These are phyloP conservation scores for Scaptomyza montana DNA, from an alignment of 1,140 invertebrate genomes.

Conservation along the genomic window DNA sequence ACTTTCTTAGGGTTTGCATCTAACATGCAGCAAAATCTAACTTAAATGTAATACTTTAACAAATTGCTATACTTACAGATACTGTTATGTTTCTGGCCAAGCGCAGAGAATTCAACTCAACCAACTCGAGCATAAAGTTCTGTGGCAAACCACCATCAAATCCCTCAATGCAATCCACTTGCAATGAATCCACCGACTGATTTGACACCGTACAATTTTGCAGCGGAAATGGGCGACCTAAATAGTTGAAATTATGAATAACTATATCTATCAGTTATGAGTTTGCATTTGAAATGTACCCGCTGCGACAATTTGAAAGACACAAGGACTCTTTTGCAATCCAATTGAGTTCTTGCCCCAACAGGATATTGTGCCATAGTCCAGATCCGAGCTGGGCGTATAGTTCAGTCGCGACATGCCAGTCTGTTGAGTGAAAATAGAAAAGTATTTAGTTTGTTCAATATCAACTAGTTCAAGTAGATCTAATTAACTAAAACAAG, in stretches of 20 bases:
- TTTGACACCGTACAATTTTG: slow-evolving; percentile 95
- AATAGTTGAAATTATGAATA: not conserved
- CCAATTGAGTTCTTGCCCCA: slow-evolving; percentile 93
- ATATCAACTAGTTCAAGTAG: not conserved
- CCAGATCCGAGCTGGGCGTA: slow-evolving; percentile 92
- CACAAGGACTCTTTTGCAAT: slow-evolving; percentile 91
- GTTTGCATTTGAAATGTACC: slow-evolving; percentile 83
- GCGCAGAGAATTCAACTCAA: slow-evolving; percentile 86
- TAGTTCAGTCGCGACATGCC: slow-evolving; percentile 91
- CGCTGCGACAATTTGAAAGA: slow-evolving; percentile 91
- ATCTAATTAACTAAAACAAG: not conserved
- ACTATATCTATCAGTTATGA: not conserved
- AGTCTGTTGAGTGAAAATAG: slow-evolving; percentile 56
- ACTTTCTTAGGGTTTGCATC: not conserved
- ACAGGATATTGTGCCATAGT: slow-evolving; percentile 94
- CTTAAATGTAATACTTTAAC: too few relatives aligned
- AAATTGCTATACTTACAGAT: slow-evolving; percentile 56
- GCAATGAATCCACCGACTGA: slow-evolving; percentile 91
- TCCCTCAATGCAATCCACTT: slow-evolving; percentile 91
- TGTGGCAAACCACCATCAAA: slow-evolving; percentile 94
- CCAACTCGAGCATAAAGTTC: slow-evolving; percentile 90
- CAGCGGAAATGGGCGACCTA: slow-evolving; percentile 93
- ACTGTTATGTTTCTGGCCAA: slow-evolving; percentile 83
- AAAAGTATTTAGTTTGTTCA: slow-evolving; percentile 7
- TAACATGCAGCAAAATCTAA: too few relatives aligned